phyloP scores from a whole-genome alignment of 2,797 vertebrate genomes.

The Eulemur albifrons region DNA sequence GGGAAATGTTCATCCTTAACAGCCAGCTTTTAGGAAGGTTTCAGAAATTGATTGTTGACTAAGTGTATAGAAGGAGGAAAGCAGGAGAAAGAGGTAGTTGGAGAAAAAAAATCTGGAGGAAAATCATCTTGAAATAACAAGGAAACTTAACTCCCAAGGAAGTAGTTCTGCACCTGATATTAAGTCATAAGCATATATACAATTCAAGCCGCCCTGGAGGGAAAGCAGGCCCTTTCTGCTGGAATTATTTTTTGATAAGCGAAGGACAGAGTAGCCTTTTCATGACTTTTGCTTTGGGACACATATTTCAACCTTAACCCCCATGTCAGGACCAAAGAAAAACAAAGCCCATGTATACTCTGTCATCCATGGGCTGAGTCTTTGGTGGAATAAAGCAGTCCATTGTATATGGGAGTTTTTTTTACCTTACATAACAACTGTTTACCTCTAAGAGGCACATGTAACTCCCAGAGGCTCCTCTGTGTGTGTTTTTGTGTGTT shows the following conservation, averaged over 20 bases:
- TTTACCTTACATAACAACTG: background rate
- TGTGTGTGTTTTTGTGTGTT: background rate
- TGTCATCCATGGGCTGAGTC: background rate
- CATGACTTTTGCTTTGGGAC: background rate
- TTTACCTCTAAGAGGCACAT: background rate
- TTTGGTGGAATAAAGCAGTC: background rate
- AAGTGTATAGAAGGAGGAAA: background rate
- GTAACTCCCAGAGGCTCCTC: background rate
- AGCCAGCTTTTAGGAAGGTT: background rate
- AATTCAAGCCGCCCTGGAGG: background rate
- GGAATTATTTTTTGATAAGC: background rate
- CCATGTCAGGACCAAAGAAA: background rate
- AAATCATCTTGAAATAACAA: conserved; percentile 8
- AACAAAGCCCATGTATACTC: background rate
- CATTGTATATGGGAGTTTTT: background rate
- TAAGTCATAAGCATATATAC: background rate
- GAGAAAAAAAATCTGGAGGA: background rate
- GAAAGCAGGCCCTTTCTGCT: background rate
- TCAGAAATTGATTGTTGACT: background rate
- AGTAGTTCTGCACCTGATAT: background rate
- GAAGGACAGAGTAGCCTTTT: background rate
- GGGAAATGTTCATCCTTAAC: background rate
- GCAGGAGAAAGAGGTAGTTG: background rate
- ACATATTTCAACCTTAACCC: background rate
- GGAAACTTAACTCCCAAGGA: background rate